These are phyloP conservation scores for Agonopterix heracliana DNA, from an alignment of 2,888 invertebrate genomes.

Conservation along the genomic window DNA sequence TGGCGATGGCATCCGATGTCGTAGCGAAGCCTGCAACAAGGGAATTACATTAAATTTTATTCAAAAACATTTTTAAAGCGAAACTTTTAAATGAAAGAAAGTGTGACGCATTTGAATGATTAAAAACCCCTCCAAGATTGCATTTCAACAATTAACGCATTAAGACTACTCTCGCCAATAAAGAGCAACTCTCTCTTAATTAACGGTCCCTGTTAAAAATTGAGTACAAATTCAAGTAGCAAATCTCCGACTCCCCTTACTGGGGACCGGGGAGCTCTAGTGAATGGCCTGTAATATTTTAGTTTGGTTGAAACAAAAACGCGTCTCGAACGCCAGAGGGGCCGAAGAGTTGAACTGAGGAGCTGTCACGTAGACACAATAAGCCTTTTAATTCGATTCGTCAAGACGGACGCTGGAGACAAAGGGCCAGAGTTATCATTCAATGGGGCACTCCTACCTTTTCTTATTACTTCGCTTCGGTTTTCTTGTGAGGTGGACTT, in stretches of 20 bases:
- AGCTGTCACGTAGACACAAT: conserved; percentile 75
- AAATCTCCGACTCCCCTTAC: conserved; percentile 45
- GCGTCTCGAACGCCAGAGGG: conserved; percentile 25
- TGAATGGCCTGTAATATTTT: conserved; percentile 75
- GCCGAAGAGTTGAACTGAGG: conserved; percentile 50
- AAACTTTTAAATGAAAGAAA: conserved; percentile 45
- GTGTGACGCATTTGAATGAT: conserved; percentile 66
- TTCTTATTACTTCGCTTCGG: conserved; percentile 71
- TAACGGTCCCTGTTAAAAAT: conserved; percentile 73
- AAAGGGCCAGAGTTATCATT: conserved; percentile 74
- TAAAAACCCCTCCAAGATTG: conserved; percentile 66
- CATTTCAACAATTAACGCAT: conserved; percentile 76
- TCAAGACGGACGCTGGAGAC: conserved; percentile 72
- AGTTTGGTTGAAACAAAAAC: conserved; percentile 75
- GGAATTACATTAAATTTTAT: conserved; percentile 14
- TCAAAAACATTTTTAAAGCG: conserved; percentile 3
- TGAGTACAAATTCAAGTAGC: conserved; percentile 76
- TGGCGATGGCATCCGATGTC: conserved; percentile 62
- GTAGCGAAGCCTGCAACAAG: conserved; percentile 67
- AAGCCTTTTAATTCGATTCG: conserved; percentile 77
- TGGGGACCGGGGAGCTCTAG: conserved; percentile 48
- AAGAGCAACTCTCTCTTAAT: conserved; percentile 72
- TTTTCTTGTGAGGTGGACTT: conserved; percentile 59
- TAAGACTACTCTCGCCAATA: conserved; percentile 70
- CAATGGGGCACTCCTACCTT: conserved; percentile 75